Conservation (phyloP, 2,797 vertebrate species). For the Hypotaenidia philippensis region DNA sequence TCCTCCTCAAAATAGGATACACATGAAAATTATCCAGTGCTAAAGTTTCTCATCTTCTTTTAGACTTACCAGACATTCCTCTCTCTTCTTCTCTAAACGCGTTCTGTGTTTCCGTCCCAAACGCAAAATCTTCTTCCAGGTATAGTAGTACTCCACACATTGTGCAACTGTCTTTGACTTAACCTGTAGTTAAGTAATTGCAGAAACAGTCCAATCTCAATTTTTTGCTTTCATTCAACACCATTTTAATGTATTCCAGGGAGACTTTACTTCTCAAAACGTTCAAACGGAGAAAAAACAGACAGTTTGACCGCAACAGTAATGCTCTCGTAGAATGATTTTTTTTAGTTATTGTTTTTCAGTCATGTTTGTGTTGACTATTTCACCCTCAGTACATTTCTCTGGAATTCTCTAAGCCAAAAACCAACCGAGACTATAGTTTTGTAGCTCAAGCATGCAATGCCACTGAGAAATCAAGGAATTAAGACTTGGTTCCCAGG, state of each 20-base stretch:
- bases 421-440: background rate
- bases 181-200: slow-evolving; percentile 78
- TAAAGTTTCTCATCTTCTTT: background rate
- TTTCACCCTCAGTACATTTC: background rate
- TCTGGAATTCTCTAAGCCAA: background rate
- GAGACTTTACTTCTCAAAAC: background rate
- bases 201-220: background rate
- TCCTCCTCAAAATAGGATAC: background rate
- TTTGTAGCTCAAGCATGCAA: background rate
- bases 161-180: slow-evolving; percentile 89
- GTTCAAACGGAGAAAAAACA: background rate
- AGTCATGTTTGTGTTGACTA: background rate
- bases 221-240: background rate
- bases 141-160: slow-evolving; percentile 92
- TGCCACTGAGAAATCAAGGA: background rate
- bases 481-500: background rate
- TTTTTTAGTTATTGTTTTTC: background rate
- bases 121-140: slow-evolving; percentile 88
- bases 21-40: background rate
- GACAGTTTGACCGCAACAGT: background rate
- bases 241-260: background rate
- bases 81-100: slow-evolving; percentile 79
- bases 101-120: slow-evolving; percentile 83
- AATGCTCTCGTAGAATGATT: background rate
- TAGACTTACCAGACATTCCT: slow-evolving; percentile 79